Evolutionary conservation across 2,113 vertebrate genomes (phyloP), one percentile per base, ranked within the genome.

Genomic region (Sylvietta virens): DNA sequence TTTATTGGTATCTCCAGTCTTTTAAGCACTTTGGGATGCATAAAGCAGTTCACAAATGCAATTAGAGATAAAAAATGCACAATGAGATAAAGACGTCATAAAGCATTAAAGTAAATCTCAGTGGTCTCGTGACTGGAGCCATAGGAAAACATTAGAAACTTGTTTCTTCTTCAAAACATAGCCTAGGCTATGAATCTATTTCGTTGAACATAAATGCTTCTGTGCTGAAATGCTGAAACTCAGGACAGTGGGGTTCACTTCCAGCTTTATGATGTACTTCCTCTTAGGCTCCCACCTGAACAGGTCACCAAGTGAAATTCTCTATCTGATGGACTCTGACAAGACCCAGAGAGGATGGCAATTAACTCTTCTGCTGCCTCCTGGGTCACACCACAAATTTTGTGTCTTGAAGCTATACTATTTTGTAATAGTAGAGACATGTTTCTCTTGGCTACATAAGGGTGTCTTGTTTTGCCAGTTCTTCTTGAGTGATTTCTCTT

Each of bases 11-110:
- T 86, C 44, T 88, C 30, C 22, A 58, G 19, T 51, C 51, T 86
- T 70, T 37, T 81, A 47, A 89, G 18, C 1, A 1, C 44, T 92
- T 92, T 77, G 44, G 60, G 72, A 94, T 66, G 64, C 48, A 71
- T 79, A 77, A 95, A 86, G 33, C 62, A 86, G 76, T 90, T 92
- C 73, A 77, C n/a, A 96, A 92, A 90, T 62, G 45, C 88, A 97
- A 91, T 93, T 86, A 96, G 58, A 84, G 40, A 86, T 91, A 94
- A 96, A 97, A 74, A 48, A 89, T 35, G 31, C n/a, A 37, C 19
- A 89, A 81, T 76, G 73, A 91, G 80, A 92, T 91, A 86, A 81
- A 95, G 47, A 73, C 44, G 74, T 83, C 71, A 74, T 83, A 86
- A 96, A 93, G 27, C 19, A 10, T 74, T 91, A 79, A 91, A 90